Conservation (phyloP, 2,113 vertebrate genomes). For the Choloepus hoffmanni region DNA sequence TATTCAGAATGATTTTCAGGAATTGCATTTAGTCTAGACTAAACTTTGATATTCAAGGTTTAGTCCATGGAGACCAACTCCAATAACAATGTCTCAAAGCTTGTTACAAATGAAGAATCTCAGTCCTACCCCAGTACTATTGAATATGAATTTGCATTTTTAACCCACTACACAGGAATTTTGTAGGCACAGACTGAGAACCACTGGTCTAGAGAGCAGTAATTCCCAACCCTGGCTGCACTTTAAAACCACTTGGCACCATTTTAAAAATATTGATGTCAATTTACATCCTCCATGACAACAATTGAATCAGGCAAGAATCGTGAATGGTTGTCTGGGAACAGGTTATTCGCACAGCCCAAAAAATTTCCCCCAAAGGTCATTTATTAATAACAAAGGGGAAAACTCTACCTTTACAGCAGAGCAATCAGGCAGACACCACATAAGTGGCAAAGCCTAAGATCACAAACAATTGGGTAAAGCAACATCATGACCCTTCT, state of each 20-base stretch:
- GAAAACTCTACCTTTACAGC: neutral
- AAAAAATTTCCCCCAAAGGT: neutral
- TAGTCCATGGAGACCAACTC: neutral
- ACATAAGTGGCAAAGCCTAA: neutral
- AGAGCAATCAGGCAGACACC: neutral
- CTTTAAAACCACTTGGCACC: neutral
- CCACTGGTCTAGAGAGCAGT: neutral
- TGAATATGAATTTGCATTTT: neutral
- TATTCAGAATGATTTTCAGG: neutral
- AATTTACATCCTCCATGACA: neutral
- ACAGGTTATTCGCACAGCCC: neutral
- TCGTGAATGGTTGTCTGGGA: neutral
- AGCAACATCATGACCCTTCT: neutral
- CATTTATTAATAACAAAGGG: neutral
- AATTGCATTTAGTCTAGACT: neutral
- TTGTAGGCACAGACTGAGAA: conserved; percentile 12
- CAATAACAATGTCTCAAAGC: neutral
- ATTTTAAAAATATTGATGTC: conserved; percentile 8
- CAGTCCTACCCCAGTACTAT: neutral
- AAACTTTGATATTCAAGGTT: neutral
- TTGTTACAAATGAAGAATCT: neutral
- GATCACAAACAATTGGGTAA: neutral
- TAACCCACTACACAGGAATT: neutral
- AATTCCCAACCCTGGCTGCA: neutral
- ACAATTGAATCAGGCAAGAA: neutral